A percentile compares a stretch with the other conserved stretches of the same genome.
Conservation (phyloP, 2,113 vertebrate genomes). For the Atlantisia rogersi region DNA sequence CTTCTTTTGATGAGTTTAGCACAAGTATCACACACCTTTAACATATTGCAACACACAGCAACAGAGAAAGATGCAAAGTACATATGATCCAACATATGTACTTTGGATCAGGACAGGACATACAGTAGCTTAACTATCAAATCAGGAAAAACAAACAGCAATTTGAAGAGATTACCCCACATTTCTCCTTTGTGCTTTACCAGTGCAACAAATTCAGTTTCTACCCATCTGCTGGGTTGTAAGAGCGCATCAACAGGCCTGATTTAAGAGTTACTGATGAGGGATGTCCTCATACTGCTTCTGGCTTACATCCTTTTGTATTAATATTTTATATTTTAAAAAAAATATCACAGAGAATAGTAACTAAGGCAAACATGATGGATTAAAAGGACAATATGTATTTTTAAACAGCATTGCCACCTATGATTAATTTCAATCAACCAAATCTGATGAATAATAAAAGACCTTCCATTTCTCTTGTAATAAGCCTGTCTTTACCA, state of each 20-base stretch:
- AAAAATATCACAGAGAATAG: background rate
- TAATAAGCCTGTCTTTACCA: background rate
- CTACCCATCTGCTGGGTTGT: background rate
- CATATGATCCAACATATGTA: background rate
- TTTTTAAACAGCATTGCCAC: constrained; percentile 37
- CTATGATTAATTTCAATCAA: constrained; percentile 20
- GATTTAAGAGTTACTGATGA: background rate
- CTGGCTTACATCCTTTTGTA: background rate
- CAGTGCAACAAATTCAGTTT: background rate
- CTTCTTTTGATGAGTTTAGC: background rate
- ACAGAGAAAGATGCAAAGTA: background rate
- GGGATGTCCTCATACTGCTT: background rate
- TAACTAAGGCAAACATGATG: background rate
- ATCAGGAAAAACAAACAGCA: constrained; percentile 5
- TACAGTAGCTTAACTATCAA: background rate
- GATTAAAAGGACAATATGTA: constrained; percentile 9
- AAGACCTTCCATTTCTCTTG: background rate
- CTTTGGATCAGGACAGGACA: background rate
- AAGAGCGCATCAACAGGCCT: background rate
- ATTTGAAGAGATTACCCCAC: background rate
- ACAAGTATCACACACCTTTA: background rate
- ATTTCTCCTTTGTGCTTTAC: background rate
- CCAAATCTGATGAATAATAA: constrained; percentile 6
- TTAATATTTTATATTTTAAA: background rate
- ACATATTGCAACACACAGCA: background rate